These are phyloP conservation scores for Tinamus major DNA, from an alignment of 2,797 vertebrate genomes.

Conservation along the genomic window DNA sequence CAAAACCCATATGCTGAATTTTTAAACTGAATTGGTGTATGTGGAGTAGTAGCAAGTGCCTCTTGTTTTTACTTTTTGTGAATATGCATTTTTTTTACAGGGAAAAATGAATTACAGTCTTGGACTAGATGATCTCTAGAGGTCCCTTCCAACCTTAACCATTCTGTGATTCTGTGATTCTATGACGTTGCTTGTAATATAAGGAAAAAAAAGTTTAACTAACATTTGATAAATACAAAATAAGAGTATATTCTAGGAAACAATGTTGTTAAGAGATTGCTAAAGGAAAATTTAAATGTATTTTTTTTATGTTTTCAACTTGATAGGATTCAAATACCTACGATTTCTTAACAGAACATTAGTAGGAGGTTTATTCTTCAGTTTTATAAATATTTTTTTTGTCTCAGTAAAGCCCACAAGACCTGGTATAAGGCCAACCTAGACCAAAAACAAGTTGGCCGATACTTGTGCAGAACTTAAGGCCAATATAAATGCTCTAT, in stretches of 20 bases:
- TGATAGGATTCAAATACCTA: background rate
- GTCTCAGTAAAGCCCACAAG: background rate
- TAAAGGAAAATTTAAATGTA: background rate
- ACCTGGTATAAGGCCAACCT: slow-evolving; percentile 46
- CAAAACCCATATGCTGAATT: background rate
- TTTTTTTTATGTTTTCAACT: background rate
- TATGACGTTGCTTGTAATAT: no score
- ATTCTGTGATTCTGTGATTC: no score
- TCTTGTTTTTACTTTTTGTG: slow-evolving; percentile 34
- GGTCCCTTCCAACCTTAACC: no score
- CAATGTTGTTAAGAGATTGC: background rate
- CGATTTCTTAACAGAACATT: slow-evolving; percentile 45
- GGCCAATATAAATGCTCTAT: slow-evolving; percentile 49
- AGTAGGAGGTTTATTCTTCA: slow-evolving; percentile 40
- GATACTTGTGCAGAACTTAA: background rate
- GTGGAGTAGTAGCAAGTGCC: background rate
- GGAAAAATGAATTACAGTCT: no score
- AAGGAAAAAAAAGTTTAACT: no score
- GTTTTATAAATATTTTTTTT: slow-evolving; percentile 58
- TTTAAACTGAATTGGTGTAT: background rate
- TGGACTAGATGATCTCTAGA: no score
- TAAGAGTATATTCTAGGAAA: background rate
- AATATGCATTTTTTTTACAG: background rate
- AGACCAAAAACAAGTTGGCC: slow-evolving; percentile 35
- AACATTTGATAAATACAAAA: background rate